Conservation (phyloP, 2,888 invertebrate genomes). For the Bombylius major region DNA sequence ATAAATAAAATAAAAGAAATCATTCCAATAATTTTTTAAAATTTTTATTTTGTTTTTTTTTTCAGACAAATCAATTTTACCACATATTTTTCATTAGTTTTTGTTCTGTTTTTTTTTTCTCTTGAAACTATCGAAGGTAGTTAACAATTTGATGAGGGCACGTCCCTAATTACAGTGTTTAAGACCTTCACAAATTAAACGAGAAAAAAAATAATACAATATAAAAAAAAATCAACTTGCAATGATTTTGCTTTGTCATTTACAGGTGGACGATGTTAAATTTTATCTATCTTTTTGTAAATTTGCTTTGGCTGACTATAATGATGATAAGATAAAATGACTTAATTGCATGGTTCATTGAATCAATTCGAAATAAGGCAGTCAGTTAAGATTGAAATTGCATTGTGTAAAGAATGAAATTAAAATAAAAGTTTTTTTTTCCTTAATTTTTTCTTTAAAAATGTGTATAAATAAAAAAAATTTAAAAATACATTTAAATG, state of each 20-base stretch:
- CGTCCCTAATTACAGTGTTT: slow-evolving; percentile 14
- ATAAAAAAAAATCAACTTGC: neutral
- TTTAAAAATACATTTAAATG: too few species aligned
- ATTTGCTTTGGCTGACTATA: neutral
- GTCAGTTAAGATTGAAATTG: too few species aligned
- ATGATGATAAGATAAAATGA: slow-evolving; percentile 1
- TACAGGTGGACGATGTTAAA: neutral
- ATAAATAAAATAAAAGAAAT: too few species aligned
- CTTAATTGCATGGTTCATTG: slow-evolving; percentile 6
- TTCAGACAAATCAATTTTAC: neutral
- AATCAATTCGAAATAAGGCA: too few species aligned
- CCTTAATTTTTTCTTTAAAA: too few species aligned
- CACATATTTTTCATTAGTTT: too few species aligned
- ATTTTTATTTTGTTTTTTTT: too few species aligned
- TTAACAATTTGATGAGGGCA: slow-evolving; percentile 11
- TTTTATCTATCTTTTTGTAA: neutral
- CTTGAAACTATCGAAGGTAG: slow-evolving; percentile 1
- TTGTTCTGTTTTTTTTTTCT: neutral
- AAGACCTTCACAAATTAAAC: slow-evolving; percentile 7
- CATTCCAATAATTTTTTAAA: too few species aligned
- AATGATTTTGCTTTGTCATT: neutral
- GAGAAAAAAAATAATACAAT: neutral
- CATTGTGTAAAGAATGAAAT: too few species aligned
- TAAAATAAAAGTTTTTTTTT: too few species aligned
- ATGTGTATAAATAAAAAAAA: too few species aligned